Base-by-base conservation (phyloP, 1,140 invertebrate genomes). In the Magallana ariakensis region DNA sequence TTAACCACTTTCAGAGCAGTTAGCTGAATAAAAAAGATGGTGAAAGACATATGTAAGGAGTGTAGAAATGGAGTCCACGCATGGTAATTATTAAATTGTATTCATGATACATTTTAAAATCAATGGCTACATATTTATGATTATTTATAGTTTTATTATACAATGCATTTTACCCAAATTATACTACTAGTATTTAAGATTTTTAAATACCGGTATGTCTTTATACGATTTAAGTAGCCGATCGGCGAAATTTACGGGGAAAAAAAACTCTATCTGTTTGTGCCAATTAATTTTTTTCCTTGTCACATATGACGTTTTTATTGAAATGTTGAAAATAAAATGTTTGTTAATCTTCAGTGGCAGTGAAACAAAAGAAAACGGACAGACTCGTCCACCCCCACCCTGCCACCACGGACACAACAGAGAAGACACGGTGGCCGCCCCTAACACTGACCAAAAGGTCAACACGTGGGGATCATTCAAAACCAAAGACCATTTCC, bases 341-440 rank as follows among this genome's bases (percentile, higher is more conserved):
- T 46, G 3, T 46, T 46, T 5, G 2, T 46, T 46, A 46, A 46
- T 46, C 33, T 75, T 26, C 22, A 75, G 66, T 26, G 66, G 22
- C 66, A 75, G 66, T 26, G 66, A 75, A 26, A 19, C 66, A 75
- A 75, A 75, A 26, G 19, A 26, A 22, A 26, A 26, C 22, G 66
- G 22, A 26, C 66, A 75, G 22, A 26, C 22, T 13, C 66, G 66
- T 0, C 66, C 66, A 26, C 66, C 66, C 9, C 66, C 66, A 19
- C 66, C 66, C 19, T 75, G 66, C 26, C 66, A 75, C 66, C 66
- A 75, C 22, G 66, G 66, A 4, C 66, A 75, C 66, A 75, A 75
- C 22, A 75, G 66, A 26, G 66, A 75, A 0, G 66, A 75, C 66
- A 75, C 66, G 5, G 66, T 75, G 22, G 66, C 66, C 22, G 66